Conservation (phyloP, 2,888 invertebrate species). For the Pristionchus mayeri region DNA sequence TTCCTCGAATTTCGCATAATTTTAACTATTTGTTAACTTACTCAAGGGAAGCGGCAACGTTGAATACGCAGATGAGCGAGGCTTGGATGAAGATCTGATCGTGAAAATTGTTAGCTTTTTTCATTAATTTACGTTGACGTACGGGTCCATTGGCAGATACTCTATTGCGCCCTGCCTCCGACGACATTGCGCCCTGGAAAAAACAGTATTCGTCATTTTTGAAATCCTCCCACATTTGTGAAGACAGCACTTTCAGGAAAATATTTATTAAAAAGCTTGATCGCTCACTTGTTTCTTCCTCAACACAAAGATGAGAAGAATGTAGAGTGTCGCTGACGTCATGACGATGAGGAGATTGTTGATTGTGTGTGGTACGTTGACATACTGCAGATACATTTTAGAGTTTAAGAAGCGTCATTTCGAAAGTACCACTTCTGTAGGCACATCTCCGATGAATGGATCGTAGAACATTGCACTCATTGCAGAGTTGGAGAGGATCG, state of each 20-base stretch:
- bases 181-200: not conserved
- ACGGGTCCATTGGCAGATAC: not conserved
- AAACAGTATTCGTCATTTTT: too few species aligned
- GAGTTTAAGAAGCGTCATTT: not conserved
- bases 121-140: not conserved
- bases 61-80: not conserved
- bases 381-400: not conserved
- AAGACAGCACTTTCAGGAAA: too few species aligned
- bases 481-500: not conserved
- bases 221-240: too few species aligned
- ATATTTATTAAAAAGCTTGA: too few species aligned
- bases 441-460: not conserved
- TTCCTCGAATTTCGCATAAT: too few species aligned
- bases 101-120: too few species aligned
- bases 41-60: not conserved
- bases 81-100: conserved; percentile 15
- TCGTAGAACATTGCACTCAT: not conserved
- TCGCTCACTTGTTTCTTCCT: not conserved
- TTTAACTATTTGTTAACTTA: not conserved
- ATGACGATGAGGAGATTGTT: not conserved
- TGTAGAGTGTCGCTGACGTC: not conserved
- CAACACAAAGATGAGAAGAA: not conserved
- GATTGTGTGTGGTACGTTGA: not conserved
- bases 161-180: not conserved
- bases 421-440: not conserved